Conservation (phyloP, 2,113 vertebrate species). For the Sisor rabdophorus region DNA sequence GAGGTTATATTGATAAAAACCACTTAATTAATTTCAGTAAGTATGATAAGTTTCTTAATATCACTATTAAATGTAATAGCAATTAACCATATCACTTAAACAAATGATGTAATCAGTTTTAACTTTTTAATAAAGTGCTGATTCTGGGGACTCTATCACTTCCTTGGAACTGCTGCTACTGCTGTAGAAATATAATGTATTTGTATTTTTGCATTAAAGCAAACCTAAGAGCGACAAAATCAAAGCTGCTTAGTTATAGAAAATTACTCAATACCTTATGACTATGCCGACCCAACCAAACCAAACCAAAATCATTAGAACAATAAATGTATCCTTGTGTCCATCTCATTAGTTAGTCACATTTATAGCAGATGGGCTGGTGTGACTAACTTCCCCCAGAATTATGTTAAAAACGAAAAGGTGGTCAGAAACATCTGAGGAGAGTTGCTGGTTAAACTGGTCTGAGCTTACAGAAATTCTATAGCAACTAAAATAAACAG, state of each 20-base stretch:
- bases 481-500: too few relatives aligned
- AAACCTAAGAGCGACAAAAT: neutral
- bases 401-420: too few relatives aligned
- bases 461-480: too few relatives aligned
- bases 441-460: too few relatives aligned
- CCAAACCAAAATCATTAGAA: neutral
- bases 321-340: neutral
- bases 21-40: neutral
- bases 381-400: too few relatives aligned
- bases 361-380: too few relatives aligned
- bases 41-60: neutral
- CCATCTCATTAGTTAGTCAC: too few relatives aligned
- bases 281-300: neutral
- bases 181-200: neutral
- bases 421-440: too few relatives aligned
- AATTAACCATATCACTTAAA: too few relatives aligned
- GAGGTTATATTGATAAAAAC: neutral
- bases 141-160: too few relatives aligned
- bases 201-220: neutral
- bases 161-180: neutral
- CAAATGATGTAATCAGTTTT: too few relatives aligned
- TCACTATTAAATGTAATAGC: neutral
- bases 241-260: neutral
- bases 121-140: too few relatives aligned
- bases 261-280: neutral